Base-by-base conservation (phyloP, 2,113 vertebrate genomes). In the Sciurus niger region DNA sequence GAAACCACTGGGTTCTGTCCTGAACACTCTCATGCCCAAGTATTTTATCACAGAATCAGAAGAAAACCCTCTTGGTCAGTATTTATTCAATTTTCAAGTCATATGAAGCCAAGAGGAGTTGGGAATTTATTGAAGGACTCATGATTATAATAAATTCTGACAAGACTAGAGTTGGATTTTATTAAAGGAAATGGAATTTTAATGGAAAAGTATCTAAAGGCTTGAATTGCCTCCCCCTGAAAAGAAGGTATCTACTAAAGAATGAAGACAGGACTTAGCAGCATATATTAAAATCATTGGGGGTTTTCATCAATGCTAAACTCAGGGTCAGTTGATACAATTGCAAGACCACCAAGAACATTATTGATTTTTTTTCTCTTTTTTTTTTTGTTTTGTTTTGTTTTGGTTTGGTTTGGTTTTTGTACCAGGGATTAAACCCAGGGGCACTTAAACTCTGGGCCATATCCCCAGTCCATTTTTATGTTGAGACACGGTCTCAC, bases 61-160 rank as follows among this genome's bases (percentile, higher is more conserved):
- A 89, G 40, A 78, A 88, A 92, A 76, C 14, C 58, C 11, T 28
- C 34, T 30, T 18, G 32, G 48, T 82, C n/a, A 1, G 6, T 70
- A 65, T 80, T 96, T 74, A 87, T 43, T 43, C 48, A 43, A 89
- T 93, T 91, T 84, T 74, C 80, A 90, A 88, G 84, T 70, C 46
- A 82, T 40, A 73, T 46, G 32, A 82, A 89, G 30, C 73, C 37
- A 95, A 84, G 48, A 80, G 2, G 11, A 85, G 34, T 18, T 74
- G 68, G 18, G 89, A 79, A 93, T 30, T 34, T 94, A 92, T 6
- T 72, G 25, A 92, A 84, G 89, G 25, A 80, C 53, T 53, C 60
- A 84, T 65, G 43, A 96, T 53, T 51, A 32, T 25, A 90, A 55
- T 34, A 92, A 84, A 94, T 88, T 37, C 43, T 60, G 16, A 93